Evolutionary conservation across 35 echinoderm and acorn worm genomes (phyloP).

Genomic region (Ophioderma brevispina): DNA sequence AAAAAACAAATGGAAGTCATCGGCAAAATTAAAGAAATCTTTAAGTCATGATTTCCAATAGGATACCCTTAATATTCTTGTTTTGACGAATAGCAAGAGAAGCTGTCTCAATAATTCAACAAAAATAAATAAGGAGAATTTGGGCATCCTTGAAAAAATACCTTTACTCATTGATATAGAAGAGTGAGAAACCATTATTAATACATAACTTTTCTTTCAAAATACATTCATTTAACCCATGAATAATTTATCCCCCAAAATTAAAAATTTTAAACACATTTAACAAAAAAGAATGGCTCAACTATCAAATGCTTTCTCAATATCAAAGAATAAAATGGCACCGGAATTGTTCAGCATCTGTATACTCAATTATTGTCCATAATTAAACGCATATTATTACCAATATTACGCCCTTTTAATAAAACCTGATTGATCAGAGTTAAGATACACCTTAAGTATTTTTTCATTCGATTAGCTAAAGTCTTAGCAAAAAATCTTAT

Average conservation of each 20-base stretch:
- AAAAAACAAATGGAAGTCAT: neutral
- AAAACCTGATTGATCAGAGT: neutral
- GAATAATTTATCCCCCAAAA: neutral
- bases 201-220: conserved; percentile 26
- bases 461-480: conserved; percentile 23
- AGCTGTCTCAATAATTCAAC: neutral
- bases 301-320: conserved; percentile 47
- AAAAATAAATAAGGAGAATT: conserved; percentile 18
- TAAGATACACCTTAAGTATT: neutral
- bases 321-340: conserved; percentile 7
- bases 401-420: conserved; percentile 16
- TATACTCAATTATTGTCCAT: neutral
- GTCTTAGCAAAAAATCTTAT: conserved; percentile 14
- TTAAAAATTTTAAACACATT: conserved; percentile 28
- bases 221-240: neutral
- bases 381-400: conserved; percentile 5
- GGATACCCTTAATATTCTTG: conserved; percentile 4
- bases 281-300: conserved; percentile 15
- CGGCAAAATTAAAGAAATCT: conserved; percentile 18
- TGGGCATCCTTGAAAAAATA: neutral
- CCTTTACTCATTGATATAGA: neutral
- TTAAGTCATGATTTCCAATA: neutral
- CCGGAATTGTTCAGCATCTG: neutral
- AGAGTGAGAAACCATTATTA: conserved; percentile 7
- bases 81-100: neutral